Conservation (phyloP, 1,140 invertebrate species). For the Diprion similis region DNA sequence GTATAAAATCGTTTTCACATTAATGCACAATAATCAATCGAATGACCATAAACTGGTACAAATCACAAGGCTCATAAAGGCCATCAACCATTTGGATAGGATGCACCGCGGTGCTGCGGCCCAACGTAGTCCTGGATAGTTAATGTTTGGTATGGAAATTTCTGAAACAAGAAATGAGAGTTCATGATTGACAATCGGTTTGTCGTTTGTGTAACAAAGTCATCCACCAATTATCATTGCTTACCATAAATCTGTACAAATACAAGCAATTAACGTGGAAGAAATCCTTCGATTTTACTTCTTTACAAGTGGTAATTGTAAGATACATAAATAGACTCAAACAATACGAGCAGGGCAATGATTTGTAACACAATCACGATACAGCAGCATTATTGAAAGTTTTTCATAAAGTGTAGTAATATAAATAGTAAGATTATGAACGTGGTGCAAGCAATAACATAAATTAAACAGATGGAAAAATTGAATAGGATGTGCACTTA, state of each 20-base stretch:
- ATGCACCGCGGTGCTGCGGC: constrained; percentile 39
- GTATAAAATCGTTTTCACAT: constrained; percentile 30
- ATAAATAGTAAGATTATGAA: too few relatives aligned
- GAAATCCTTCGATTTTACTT: too few relatives aligned
- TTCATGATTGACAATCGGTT: constrained; percentile 20
- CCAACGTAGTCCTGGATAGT: constrained; percentile 66
- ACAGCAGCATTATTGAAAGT: too few relatives aligned
- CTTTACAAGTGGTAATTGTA: neutral
- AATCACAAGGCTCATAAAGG: constrained; percentile 33
- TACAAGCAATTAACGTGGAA: too few relatives aligned
- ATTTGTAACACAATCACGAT: too few relatives aligned
- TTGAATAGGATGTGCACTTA: too few relatives aligned
- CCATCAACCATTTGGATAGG: constrained; percentile 46
- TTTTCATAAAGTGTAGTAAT: too few relatives aligned
- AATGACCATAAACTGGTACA: constrained; percentile 42
- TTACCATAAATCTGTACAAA: too few relatives aligned
- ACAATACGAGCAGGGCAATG: neutral
- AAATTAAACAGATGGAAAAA: too few relatives aligned
- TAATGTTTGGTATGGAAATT: constrained; percentile 74
- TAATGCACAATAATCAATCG: constrained; percentile 29
- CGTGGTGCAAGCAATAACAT: too few relatives aligned
- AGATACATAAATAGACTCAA: neutral
- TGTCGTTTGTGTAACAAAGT: too few relatives aligned
- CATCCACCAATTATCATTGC: too few relatives aligned
- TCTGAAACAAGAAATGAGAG: constrained; percentile 61